A percentile compares a stretch with the other conserved stretches of the same genome.
These are phyloP conservation scores for Notolepis coatsorum DNA, from an alignment of 2,797 vertebrate genomes.

Conservation along the genomic window DNA sequence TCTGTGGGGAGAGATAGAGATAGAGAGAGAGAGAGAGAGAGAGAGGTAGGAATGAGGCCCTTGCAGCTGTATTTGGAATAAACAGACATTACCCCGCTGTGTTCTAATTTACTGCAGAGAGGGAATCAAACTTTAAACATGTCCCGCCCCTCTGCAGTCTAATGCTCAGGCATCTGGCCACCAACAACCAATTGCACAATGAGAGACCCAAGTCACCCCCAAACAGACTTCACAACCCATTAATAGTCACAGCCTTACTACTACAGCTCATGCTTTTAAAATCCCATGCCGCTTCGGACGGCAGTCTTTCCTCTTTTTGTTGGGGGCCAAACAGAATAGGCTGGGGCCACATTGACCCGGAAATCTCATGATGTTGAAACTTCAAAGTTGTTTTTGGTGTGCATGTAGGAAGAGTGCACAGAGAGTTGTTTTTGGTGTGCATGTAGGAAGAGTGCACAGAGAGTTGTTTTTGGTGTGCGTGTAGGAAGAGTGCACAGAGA, in stretches of 20 bases:
- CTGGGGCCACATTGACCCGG: not conserved
- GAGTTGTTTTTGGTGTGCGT: too few relatives aligned
- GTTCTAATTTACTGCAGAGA: conserved; percentile 83
- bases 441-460: conserved; percentile 11
- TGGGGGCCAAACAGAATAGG: not conserved
- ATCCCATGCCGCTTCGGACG: not conserved
- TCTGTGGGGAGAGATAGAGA: conserved; percentile 47
- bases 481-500: conserved; percentile 9
- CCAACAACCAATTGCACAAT: conserved; percentile 73
- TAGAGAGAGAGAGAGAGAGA: conserved; percentile 44
- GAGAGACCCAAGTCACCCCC: conserved; percentile 27
- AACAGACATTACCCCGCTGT: conserved; percentile 83
- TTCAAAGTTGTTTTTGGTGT: too few relatives aligned
- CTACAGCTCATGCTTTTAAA: not conserved
- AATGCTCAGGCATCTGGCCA: conserved; percentile 67
- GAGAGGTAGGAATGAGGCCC: conserved; percentile 59
- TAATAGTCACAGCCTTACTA: not conserved
- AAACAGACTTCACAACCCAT: conserved; percentile 6
- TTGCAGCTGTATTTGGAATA: conserved; percentile 84
- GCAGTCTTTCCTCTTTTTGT: not conserved
- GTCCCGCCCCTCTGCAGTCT: conserved; percentile 68
- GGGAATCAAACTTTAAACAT: conserved; percentile 80
- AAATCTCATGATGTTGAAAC: not conserved
- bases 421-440: too few relatives aligned
- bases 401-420: conserved; percentile 12